phyloP scores from a whole-genome alignment of 92 coral and sea anemone genomes.

The Nematostella vectensis region DNA sequence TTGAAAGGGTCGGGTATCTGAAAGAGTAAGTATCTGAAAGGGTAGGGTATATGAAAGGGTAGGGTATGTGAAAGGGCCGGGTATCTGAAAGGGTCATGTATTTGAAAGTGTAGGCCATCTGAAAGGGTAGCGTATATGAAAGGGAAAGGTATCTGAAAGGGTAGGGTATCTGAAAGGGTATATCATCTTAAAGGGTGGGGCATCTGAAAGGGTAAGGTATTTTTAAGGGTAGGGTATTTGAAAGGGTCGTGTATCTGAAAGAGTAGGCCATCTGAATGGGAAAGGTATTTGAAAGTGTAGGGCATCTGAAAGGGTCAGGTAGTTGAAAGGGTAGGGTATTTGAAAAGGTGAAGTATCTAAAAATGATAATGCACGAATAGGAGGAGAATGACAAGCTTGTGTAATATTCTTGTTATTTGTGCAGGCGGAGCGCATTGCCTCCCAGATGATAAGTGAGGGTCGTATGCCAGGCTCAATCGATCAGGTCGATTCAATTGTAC shows the following conservation, averaged over 20 bases:
- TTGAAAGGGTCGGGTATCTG: not conserved
- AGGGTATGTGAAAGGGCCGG: too few species aligned
- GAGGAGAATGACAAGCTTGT: too few species aligned
- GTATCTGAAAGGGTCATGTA: not conserved
- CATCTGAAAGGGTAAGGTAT: too few species aligned
- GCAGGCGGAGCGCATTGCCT: constrained; percentile 97
- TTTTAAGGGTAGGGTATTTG: too few species aligned
- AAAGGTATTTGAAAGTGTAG: not conserved
- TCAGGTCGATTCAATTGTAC: constrained; percentile 97
- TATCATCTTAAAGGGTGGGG: too few species aligned
- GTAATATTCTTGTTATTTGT: not conserved
- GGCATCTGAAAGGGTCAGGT: not conserved
- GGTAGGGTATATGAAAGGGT: too few species aligned
- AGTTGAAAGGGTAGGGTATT: not conserved
- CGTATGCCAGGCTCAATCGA: constrained; percentile 98
- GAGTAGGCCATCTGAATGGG: not conserved
- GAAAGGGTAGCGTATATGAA: not conserved
- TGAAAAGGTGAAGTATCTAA: not conserved
- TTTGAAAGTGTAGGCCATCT: not conserved
- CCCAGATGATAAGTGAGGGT: constrained; percentile 98
- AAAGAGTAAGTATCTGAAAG: not conserved
- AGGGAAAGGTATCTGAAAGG: not conserved
- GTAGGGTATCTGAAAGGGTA: not conserved
- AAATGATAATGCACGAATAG: not conserved
- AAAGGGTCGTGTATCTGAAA: not conserved